Base-by-base conservation (phyloP, 1,140 invertebrate species). In the Ericerus pela region DNA sequence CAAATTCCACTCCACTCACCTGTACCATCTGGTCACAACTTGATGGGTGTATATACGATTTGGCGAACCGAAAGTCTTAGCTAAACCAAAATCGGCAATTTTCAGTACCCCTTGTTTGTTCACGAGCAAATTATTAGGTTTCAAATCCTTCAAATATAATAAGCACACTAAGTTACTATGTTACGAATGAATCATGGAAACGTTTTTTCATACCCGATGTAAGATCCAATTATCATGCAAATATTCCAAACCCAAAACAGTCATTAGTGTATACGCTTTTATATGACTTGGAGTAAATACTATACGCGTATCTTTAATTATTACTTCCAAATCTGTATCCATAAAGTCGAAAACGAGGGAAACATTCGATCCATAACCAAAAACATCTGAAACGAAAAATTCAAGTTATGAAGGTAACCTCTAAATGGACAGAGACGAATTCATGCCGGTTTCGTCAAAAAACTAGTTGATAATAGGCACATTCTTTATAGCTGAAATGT, bases 301-400 rank as follows among this genome's bases (percentile, higher is more conserved):
- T 60, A 97, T 89, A 58, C 76, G 85, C 43, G 65, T 81, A 61
- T 90, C 87, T 70, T 88, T 89, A 62, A 91, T 85, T 62, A 90
- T 84, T 47, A 90, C 81, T 75, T 99, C 96, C 61, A 99, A 74
- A 73, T 99, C 96, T 26, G 95, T 99, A 66, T 98, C 93, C 95
- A 99, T 98, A 66, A 95, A 99, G 70, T 99, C 96, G 76, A 99
- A 98, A 0, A 99, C 96, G 20, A 99, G 73, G 38, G 94, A 97
- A n/a, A 99, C 86, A 77, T 97, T 98, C 22, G 93, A 96, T 70
- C 90, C 86, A 62, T 96, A 85, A 28, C 96, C 95, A 77, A 98
- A 97, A 3, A 98, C 92, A 81, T 99, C 95, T 73, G 78, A 65
- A 58, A 63, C 55, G 12, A 60, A n/a, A 10, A 0, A 1, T 16